phyloP scores from a whole-genome alignment of 2,113 vertebrate genomes.

The Neomonachus schauinslandi region DNA sequence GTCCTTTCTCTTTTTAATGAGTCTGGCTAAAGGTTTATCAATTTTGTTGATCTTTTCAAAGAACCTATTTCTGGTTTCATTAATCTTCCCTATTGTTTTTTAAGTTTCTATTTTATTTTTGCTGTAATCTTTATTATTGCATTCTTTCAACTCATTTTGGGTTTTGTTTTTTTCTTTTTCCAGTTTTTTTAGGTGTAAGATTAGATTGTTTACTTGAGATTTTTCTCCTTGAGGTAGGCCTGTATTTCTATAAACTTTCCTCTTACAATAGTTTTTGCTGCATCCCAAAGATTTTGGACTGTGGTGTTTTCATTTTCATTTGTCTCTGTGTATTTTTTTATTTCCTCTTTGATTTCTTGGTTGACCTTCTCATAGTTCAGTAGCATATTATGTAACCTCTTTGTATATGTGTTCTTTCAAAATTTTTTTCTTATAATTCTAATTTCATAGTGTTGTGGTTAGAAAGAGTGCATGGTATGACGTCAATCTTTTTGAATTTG shows the following conservation, averaged over 20 bases:
- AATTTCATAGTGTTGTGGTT: not conserved
- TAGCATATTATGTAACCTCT: not conserved
- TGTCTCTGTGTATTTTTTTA: not conserved
- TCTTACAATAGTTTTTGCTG: not conserved
- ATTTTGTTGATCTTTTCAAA: not conserved
- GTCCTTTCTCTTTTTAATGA: not conserved
- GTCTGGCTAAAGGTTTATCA: not conserved
- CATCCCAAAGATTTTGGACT: not conserved
- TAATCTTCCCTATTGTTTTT: not conserved
- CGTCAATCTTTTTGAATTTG: not conserved
- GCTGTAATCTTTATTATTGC: not conserved
- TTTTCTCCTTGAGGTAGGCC: not conserved
- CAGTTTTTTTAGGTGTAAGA: not conserved
- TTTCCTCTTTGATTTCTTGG: not conserved
- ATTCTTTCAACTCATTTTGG: not conserved
- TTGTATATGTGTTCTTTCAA: not conserved
- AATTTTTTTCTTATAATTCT: not conserved
- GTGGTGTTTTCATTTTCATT: not conserved
- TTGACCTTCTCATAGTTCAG: not conserved
- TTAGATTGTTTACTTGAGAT: not conserved
- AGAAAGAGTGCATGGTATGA: not conserved
- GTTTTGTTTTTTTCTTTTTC: not conserved
- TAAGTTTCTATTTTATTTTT: not conserved
- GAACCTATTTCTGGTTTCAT: not conserved
- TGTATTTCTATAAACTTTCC: not conserved